These are phyloP conservation scores for Drosophila persimilis DNA, from an alignment of 1,140 invertebrate species.

Conservation along the genomic window DNA sequence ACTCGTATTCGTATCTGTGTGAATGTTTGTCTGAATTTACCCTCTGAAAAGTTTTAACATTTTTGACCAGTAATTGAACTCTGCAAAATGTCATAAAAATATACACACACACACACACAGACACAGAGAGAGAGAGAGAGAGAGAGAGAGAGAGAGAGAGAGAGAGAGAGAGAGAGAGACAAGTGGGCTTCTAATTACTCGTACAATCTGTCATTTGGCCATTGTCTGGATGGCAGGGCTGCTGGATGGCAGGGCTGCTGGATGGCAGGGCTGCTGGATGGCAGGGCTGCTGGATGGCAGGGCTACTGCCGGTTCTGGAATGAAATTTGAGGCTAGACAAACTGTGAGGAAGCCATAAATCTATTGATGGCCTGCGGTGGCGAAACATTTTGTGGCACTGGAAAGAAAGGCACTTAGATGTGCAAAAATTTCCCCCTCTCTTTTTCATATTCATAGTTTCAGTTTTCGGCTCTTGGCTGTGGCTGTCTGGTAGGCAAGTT, in stretches of 20 bases:
- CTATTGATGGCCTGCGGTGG: neutral
- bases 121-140: no score
- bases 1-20: neutral
- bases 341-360: slow-evolving; percentile 24
- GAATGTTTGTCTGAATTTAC: slow-evolving; percentile 13
- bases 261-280: neutral
- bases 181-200: slow-evolving; percentile 46
- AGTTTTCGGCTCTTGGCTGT: neutral
- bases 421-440: slow-evolving; percentile 13
- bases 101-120: slow-evolving; percentile 23
- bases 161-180: neutral
- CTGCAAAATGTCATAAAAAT: slow-evolving; percentile 51
- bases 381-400: slow-evolving; percentile 22
- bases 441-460: slow-evolving; percentile 31
- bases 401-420: slow-evolving; percentile 13
- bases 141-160: neutral
- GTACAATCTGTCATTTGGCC: slow-evolving; percentile 35
- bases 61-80: slow-evolving; percentile 64
- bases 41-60: slow-evolving; percentile 42
- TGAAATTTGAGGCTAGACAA: slow-evolving; percentile 12
- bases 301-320: no score
- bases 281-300: no score
- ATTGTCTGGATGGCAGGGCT: slow-evolving; percentile 7
- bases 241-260: no score
- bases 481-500: slow-evolving; percentile 13